Evolutionary conservation across 2,113 vertebrate species (phyloP).

Genomic region (Sardina pilchardus): DNA sequence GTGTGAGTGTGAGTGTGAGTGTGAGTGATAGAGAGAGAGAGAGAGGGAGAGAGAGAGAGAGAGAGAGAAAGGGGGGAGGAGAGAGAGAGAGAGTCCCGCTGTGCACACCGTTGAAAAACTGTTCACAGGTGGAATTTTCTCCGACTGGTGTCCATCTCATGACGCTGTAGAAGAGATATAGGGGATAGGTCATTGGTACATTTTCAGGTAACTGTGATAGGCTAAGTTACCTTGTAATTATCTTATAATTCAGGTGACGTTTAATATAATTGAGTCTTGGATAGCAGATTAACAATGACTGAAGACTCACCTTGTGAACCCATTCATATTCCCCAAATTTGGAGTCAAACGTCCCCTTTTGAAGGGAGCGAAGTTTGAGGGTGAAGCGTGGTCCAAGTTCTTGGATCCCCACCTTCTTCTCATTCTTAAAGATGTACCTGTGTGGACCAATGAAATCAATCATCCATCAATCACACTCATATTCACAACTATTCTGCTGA

Average conservation of each 20-base stretch:
- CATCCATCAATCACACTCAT: not conserved
- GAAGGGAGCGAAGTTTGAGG: constrained; percentile 92
- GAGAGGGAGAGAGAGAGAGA: not conserved
- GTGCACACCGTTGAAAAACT: not conserved
- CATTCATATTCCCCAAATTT: constrained; percentile 98
- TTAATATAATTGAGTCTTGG: not conserved
- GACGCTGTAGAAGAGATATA: constrained; percentile 79
- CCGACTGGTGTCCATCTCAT: constrained; percentile 94
- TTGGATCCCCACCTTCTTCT: constrained; percentile 96
- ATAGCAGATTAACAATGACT: not conserved
- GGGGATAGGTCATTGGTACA: not conserved
- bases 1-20: not conserved
- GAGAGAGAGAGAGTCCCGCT: not conserved
- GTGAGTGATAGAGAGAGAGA: not conserved
- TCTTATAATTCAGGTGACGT: too few species aligned
- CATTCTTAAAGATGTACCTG: constrained; percentile 94
- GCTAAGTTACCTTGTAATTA: too few species aligned
- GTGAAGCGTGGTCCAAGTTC: constrained; percentile 97
- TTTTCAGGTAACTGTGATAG: too few species aligned
- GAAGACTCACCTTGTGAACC: constrained; percentile 89
- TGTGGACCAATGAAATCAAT: not conserved
- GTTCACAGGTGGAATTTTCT: constrained; percentile 93
- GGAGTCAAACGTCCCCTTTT: constrained; percentile 98
- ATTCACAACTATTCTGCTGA: not conserved
- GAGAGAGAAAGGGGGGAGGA: not conserved